phyloP scores from a whole-genome alignment of 2,888 invertebrate genomes.

The Adelognathus sp. region DNA sequence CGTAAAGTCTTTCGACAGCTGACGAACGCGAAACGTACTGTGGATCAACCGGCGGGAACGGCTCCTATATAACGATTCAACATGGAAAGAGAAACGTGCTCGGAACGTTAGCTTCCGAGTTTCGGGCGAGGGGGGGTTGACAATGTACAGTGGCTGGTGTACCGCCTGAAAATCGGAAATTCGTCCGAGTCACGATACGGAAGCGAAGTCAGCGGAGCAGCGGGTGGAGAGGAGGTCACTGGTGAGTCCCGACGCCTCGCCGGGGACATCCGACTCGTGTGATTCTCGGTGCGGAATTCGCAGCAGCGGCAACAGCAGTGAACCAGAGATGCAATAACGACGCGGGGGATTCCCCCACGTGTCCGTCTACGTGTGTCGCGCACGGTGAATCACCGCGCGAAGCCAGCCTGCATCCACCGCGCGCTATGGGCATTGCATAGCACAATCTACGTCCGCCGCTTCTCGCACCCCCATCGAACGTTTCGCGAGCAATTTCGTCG shows the following conservation, averaged over 20 bases:
- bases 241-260: slow-evolving; percentile 43
- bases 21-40: not conserved
- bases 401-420: not conserved
- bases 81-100: not conserved
- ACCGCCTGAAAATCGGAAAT: slow-evolving; percentile 47
- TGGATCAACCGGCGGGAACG: not conserved
- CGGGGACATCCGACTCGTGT: not conserved
- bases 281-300: slow-evolving; percentile 37
- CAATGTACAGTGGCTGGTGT: not conserved
- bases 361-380: slow-evolving; percentile 48
- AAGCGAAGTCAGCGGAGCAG: slow-evolving; percentile 19
- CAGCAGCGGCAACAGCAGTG: slow-evolving; percentile 21
- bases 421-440: slow-evolving; percentile 31
- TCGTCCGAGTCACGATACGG: slow-evolving; percentile 13
- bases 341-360: slow-evolving; percentile 34
- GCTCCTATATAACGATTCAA: not conserved
- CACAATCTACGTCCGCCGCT: slow-evolving; percentile 12
- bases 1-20: not conserved
- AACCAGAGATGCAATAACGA: slow-evolving; percentile 43
- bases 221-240: slow-evolving; percentile 13
- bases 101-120: not conserved
- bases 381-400: slow-evolving; percentile 13
- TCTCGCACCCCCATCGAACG: slow-evolving; percentile 36
- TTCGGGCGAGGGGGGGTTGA: not conserved
- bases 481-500: slow-evolving; percentile 59